A percentile compares a stretch with the other conserved stretches of the same genome.
Evolutionary conservation across 1,140 invertebrate species (phyloP).

Genomic region (Delia radicum): DNA sequence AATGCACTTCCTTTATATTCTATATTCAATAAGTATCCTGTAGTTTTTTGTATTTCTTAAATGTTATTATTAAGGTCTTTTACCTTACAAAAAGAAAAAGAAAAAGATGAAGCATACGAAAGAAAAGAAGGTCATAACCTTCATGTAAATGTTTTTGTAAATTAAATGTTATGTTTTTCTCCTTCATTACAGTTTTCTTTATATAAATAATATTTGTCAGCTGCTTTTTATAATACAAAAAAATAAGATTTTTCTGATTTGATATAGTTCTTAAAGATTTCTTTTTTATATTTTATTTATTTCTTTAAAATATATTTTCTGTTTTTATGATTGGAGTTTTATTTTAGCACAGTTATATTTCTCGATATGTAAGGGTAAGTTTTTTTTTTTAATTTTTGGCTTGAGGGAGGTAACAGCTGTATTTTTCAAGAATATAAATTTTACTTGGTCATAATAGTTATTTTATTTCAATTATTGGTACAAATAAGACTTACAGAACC

Average conservation of each 20-base stretch:
- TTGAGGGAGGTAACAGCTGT: no score
- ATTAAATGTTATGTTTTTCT: neutral
- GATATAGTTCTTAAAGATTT: no score
- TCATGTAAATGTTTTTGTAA: neutral
- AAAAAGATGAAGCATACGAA: neutral
- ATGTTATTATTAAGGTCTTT: no score
- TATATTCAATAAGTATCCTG: neutral
- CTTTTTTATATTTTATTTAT: neutral
- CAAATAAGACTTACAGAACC: no score
- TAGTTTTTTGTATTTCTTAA: neutral
- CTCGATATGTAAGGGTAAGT: neutral
- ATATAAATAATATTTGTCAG: neutral
- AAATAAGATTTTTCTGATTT: no score
- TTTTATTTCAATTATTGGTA: no score
- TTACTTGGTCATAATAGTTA: no score
- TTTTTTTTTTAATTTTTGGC: no score
- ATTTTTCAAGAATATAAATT: no score
- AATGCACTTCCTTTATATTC: neutral
- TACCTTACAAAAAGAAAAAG: neutral
- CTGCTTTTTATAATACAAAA: conserved; percentile 9
- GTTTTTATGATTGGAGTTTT: neutral
- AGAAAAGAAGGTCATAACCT: neutral
- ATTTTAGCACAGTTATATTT: neutral
- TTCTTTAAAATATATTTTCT: neutral
- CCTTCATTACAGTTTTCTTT: neutral